Conservation (phyloP, 1,140 invertebrate species). For the Megalopta genalis region DNA sequence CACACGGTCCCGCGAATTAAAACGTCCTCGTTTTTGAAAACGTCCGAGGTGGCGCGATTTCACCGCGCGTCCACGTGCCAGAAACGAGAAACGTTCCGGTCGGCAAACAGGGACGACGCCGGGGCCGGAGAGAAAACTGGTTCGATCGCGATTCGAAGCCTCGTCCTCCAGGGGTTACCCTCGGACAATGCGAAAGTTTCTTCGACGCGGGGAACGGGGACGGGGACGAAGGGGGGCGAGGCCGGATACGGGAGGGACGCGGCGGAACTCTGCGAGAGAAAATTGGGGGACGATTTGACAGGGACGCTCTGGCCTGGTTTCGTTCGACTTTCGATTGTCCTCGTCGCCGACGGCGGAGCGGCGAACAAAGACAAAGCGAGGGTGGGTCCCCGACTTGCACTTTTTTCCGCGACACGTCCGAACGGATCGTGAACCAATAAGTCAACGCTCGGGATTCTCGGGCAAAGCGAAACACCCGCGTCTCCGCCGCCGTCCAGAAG, state of each 20-base stretch:
- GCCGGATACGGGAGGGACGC: neutral
- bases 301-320: constrained; percentile 59
- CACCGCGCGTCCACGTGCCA: no score
- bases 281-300: constrained; percentile 59
- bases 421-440: constrained; percentile 62
- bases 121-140: constrained; percentile 21
- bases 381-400: constrained; percentile 31
- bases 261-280: neutral
- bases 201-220: constrained; percentile 1
- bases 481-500: constrained; percentile 9
- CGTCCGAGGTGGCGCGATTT: neutral
- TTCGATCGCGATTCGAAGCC: constrained; percentile 52
- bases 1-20: neutral
- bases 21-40: neutral
- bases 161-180: constrained; percentile 47
- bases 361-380: constrained; percentile 45
- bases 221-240: neutral
- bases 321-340: constrained; percentile 60
- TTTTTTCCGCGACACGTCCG: constrained; percentile 41
- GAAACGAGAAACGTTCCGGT: constrained; percentile 6
- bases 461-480: constrained; percentile 57
- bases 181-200: constrained; percentile 59
- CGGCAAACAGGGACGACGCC: constrained; percentile 25
- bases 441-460: constrained; percentile 47
- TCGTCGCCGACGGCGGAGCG: constrained; percentile 50